Conservation (phyloP, 2,113 vertebrate genomes). For the Stigmatopora argus region DNA sequence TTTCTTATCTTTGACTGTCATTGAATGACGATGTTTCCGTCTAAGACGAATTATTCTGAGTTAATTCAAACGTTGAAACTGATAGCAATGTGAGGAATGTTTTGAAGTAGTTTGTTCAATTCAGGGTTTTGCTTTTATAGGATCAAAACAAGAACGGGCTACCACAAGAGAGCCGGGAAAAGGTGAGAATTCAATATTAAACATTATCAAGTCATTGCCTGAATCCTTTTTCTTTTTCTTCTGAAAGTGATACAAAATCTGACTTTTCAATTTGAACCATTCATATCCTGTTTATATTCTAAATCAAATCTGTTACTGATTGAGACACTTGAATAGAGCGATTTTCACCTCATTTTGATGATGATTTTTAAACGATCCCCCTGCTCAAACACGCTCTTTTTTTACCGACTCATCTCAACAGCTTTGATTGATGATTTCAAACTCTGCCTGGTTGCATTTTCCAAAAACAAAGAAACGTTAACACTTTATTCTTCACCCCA, state of each 20-base stretch:
- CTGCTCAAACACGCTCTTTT: slow-evolving; percentile 30
- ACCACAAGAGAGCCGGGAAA: slow-evolving; percentile 85
- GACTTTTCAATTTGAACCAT: not conserved
- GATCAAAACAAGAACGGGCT: slow-evolving; percentile 79
- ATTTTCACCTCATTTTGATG: slow-evolving; percentile 6
- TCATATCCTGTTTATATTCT: slow-evolving; percentile 15
- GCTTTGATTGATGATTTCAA: slow-evolving; percentile 14
- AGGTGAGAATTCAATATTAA: slow-evolving; percentile 77
- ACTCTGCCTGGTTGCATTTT: slow-evolving; percentile 36
- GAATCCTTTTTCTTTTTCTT: slow-evolving; percentile 4
- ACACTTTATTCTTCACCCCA: slow-evolving; percentile 13
- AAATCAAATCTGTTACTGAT: slow-evolving; percentile 33
- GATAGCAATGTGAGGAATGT: slow-evolving; percentile 2
- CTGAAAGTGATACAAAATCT: not conserved
- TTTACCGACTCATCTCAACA: slow-evolving; percentile 29
- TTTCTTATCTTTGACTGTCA: not conserved
- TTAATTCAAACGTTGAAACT: not conserved
- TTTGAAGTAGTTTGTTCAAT: slow-evolving; percentile 13
- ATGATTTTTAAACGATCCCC: slow-evolving; percentile 8
- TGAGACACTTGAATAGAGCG: slow-evolving; percentile 34
- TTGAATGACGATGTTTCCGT: not conserved
- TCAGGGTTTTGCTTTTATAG: slow-evolving; percentile 58
- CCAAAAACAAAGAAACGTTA: slow-evolving; percentile 30
- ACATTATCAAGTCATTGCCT: not conserved
- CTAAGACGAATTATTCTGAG: not conserved